A percentile compares a stretch with the other conserved stretches of the same genome.
Evolutionary conservation across 2,888 invertebrate species (phyloP).

Genomic region (Zaprionus obscuricornis): DNA sequence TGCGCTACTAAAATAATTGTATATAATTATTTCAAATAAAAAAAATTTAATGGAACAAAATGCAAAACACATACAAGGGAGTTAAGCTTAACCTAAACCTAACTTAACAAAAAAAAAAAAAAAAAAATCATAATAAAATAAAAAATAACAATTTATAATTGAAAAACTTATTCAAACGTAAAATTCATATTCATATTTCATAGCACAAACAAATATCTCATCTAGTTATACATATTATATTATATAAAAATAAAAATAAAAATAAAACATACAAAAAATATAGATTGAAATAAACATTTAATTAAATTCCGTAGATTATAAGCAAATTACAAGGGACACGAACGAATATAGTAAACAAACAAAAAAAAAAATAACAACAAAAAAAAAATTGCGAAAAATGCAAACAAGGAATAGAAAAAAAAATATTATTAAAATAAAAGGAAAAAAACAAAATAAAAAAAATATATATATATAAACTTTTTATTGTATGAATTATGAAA

Average conservation of each 20-base stretch:
- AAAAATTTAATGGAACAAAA: constrained; percentile 81
- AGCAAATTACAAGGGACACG: constrained; percentile 72
- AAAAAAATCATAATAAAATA: constrained; percentile 26
- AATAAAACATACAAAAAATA: constrained; percentile 14
- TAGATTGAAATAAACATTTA: constrained; percentile 29
- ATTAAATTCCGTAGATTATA: constrained; percentile 55
- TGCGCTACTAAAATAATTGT: constrained; percentile 48
- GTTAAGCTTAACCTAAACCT: constrained; percentile 81
- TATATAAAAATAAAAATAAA: constrained; percentile 39
- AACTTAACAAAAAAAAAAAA: constrained; percentile 35
- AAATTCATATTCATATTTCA: constrained; percentile 64
- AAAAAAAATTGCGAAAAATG: constrained; percentile 20
- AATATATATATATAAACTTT: constrained; percentile 13
- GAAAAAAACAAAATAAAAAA: constrained; percentile 16
- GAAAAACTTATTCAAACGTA: constrained; percentile 59
- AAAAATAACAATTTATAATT: constrained; percentile 35
- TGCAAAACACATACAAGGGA: constrained; percentile 84
- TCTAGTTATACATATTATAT: constrained; percentile 37
- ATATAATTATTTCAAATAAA: too few relatives aligned
- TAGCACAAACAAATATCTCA: constrained; percentile 44
- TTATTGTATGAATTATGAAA: constrained; percentile 19
- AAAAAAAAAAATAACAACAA: constrained; percentile 14
- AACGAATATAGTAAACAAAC: constrained; percentile 36
- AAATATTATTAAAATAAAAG: constrained; percentile 14
- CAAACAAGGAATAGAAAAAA: constrained; percentile 19